Conservation (phyloP, 92 coral and sea anemone species). For the Zoanthus sociatus region DNA sequence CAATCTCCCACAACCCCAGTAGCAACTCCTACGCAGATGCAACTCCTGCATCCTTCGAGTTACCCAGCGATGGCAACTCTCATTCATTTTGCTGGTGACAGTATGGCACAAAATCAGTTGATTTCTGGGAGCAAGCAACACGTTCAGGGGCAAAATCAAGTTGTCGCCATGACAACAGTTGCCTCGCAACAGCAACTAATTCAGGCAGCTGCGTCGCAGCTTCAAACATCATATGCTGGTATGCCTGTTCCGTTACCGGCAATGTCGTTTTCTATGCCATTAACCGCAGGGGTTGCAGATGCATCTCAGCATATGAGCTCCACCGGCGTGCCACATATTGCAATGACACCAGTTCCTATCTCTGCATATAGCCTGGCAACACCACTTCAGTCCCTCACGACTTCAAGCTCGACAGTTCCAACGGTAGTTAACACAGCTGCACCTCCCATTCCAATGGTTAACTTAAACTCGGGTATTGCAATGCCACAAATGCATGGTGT, state of each 20-base stretch:
- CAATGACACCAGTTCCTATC: slow-evolving; percentile 42
- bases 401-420: slow-evolving; percentile 21
- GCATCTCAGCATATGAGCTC: slow-evolving; percentile 41
- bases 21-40: slow-evolving; percentile 25
- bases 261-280: slow-evolving; percentile 42
- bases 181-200: slow-evolving; percentile 39
- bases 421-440: slow-evolving; percentile 20
- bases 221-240: slow-evolving; percentile 39
- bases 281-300: slow-evolving; percentile 31
- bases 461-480: slow-evolving; percentile 20
- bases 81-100: slow-evolving; percentile 40
- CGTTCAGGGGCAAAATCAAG: slow-evolving; percentile 28
- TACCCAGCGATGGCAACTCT: slow-evolving; percentile 43
- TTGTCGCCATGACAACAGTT: slow-evolving; percentile 44
- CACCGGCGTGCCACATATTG: slow-evolving; percentile 41
- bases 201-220: slow-evolving; percentile 42
- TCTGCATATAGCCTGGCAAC: slow-evolving; percentile 37
- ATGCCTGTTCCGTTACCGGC: slow-evolving; percentile 35
- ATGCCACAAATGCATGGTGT: slow-evolving; percentile 26
- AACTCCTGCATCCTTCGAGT: slow-evolving; percentile 18
- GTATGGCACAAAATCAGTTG: slow-evolving; percentile 35
- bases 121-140: slow-evolving; percentile 14
- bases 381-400: slow-evolving; percentile 16
- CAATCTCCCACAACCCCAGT: slow-evolving; percentile 22
- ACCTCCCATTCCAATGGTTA: slow-evolving; percentile 25